Evolutionary conservation across 1,140 invertebrate genomes (phyloP).

Genomic region (Bactericera cockerelli): DNA sequence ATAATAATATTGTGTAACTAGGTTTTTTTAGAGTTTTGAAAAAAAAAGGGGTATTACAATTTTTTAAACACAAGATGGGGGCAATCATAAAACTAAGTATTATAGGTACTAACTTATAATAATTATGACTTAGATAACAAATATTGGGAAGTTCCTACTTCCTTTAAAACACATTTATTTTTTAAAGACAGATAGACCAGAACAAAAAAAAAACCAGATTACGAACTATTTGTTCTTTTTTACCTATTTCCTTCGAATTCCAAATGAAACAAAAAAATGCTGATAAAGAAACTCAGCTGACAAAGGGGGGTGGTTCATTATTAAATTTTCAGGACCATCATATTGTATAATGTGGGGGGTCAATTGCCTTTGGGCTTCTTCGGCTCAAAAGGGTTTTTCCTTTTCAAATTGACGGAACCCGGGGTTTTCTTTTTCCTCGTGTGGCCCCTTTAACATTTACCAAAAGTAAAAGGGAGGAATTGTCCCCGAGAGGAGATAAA

Average conservation of each 20-base stretch:
- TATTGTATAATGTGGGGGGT: background rate
- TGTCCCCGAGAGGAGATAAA: slow-evolving; percentile 54
- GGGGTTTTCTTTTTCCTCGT: slow-evolving; percentile 61
- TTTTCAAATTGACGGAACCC: slow-evolving; percentile 40
- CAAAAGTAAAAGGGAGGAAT: slow-evolving; percentile 31
- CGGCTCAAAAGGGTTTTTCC: slow-evolving; percentile 41
- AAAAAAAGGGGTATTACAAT: too few relatives aligned
- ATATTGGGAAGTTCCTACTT: too few relatives aligned
- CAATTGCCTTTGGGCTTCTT: slow-evolving; percentile 51
- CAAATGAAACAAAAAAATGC: too few relatives aligned
- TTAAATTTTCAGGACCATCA: background rate
- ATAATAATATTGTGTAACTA: too few relatives aligned
- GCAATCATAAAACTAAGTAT: too few relatives aligned
- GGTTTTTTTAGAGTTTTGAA: too few relatives aligned
- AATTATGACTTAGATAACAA: too few relatives aligned
- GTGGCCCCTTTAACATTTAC: slow-evolving; percentile 31
- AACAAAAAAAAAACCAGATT: too few relatives aligned
- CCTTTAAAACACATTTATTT: background rate
- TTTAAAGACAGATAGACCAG: background rate
- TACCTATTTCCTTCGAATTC: too few relatives aligned
- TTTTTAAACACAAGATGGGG: too few relatives aligned
- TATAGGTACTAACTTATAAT: too few relatives aligned
- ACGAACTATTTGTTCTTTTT: too few relatives aligned
- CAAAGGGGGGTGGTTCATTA: slow-evolving; percentile 10
- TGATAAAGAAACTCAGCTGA: background rate